phyloP scores from a whole-genome alignment of 2,888 invertebrate genomes.

The Cryptocephalus moraei region DNA sequence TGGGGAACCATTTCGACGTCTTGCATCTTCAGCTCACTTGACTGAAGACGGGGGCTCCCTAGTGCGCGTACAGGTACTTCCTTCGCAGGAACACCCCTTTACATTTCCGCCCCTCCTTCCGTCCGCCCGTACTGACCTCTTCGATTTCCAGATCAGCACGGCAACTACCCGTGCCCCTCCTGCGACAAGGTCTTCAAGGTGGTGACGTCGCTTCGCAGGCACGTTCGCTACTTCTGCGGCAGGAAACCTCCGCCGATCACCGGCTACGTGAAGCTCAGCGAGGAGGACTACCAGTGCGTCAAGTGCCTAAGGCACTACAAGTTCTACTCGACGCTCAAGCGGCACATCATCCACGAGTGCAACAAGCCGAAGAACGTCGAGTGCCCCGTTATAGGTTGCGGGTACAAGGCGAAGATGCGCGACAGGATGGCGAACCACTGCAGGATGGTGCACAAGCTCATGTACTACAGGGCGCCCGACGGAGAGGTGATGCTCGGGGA shows the following conservation, averaged over 20 bases:
- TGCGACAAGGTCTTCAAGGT: conserved; percentile 19
- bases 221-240: conserved; percentile 21
- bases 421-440: conserved; percentile 27
- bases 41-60: too few relatives aligned
- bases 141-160: not conserved
- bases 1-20: too few relatives aligned
- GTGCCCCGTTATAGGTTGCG: conserved; percentile 24
- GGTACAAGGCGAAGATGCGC: conserved; percentile 24
- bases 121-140: too few relatives aligned
- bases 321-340: conserved; percentile 21
- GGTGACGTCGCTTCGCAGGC: conserved; percentile 17
- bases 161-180: conserved; percentile 11
- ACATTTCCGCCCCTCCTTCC: too few relatives aligned
- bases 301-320: conserved; percentile 20
- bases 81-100: too few relatives aligned
- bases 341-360: conserved; percentile 27
- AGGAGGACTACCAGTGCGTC: conserved; percentile 13
- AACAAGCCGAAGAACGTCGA: conserved; percentile 22
- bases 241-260: conserved; percentile 23
- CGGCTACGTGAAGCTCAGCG: conserved; percentile 17
- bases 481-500: too few relatives aligned
- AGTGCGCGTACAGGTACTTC: too few relatives aligned
- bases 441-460: conserved; percentile 22
- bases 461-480: too few relatives aligned
- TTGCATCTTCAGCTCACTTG: too few relatives aligned